Evolutionary conservation across 2,888 invertebrate genomes (phyloP).

Genomic region (Biston betularia): DNA sequence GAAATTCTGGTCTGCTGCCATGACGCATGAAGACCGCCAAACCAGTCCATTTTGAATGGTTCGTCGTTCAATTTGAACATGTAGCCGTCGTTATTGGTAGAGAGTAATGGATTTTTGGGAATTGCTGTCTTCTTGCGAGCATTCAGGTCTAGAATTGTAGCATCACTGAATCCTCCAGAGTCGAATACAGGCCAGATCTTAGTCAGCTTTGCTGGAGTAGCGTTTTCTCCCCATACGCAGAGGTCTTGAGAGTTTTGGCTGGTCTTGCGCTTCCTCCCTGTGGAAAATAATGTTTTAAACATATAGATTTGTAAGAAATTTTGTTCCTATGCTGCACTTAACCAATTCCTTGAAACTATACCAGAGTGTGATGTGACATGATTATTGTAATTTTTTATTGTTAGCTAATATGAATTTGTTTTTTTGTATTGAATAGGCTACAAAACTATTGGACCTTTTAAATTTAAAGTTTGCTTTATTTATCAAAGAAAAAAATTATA

Average conservation of each 20-base stretch:
- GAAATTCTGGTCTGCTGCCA: slow-evolving; percentile 72
- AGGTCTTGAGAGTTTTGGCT: slow-evolving; percentile 67
- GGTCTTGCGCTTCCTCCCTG: slow-evolving; percentile 78
- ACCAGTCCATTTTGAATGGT: slow-evolving; percentile 61
- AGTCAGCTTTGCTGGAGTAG: slow-evolving; percentile 71
- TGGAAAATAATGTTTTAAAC: slow-evolving; percentile 31
- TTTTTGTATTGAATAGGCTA: no score
- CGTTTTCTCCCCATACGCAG: slow-evolving; percentile 66
- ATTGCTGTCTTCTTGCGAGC: slow-evolving; percentile 59
- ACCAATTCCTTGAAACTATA: no score
- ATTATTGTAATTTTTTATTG: no score
- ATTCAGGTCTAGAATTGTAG: slow-evolving; percentile 63
- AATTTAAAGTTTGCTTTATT: no score
- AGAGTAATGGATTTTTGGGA: slow-evolving; percentile 67
- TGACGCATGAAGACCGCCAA: slow-evolving; percentile 68
- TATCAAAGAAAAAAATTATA: no score
- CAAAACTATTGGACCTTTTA: no score
- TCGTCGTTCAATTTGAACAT: slow-evolving; percentile 54
- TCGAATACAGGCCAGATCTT: slow-evolving; percentile 84
- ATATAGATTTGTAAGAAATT: no score
- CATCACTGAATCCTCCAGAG: slow-evolving; percentile 77
- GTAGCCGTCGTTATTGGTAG: slow-evolving; percentile 48
- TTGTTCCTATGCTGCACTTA: no score
- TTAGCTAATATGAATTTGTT: no score
- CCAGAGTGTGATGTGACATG: no score